Evolutionary conservation across 2,888 invertebrate genomes (phyloP).

Genomic region (Coecobrya sp.): DNA sequence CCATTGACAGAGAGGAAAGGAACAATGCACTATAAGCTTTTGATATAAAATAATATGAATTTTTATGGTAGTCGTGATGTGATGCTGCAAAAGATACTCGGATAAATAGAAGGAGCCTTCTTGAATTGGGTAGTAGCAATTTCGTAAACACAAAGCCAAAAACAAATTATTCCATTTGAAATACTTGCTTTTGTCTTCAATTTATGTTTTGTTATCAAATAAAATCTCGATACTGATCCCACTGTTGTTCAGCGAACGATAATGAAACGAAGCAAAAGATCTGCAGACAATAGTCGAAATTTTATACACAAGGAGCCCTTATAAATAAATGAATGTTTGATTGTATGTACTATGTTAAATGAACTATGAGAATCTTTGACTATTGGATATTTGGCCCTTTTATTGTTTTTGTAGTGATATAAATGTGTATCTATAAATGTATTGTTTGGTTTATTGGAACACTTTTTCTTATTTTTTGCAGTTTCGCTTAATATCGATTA

Average conservation of each 20-base stretch:
- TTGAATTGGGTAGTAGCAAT: constrained; percentile 30
- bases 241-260: not conserved
- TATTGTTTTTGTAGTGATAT: not conserved
- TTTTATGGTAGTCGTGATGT: not conserved
- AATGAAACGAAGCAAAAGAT: not conserved
- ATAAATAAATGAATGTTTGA: not conserved
- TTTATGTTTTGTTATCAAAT: constrained; percentile 68
- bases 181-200: constrained; percentile 56
- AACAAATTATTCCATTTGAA: constrained; percentile 71
- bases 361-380: not conserved
- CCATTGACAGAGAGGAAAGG: constrained; percentile 49
- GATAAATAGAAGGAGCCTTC: constrained; percentile 35
- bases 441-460: constrained; percentile 3
- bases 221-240: constrained; percentile 55
- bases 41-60: not conserved
- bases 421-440: not conserved
- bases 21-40: not conserved
- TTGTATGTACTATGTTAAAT: not conserved
- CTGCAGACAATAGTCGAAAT: no score
- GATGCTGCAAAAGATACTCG: constrained; percentile 47
- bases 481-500: constrained; percentile 61
- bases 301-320: no score
- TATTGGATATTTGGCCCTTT: not conserved
- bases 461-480: constrained; percentile 34
- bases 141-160: constrained; percentile 68